Conservation (phyloP, 2,797 vertebrate species). For the Phrynocephalus guinanensis region DNA sequence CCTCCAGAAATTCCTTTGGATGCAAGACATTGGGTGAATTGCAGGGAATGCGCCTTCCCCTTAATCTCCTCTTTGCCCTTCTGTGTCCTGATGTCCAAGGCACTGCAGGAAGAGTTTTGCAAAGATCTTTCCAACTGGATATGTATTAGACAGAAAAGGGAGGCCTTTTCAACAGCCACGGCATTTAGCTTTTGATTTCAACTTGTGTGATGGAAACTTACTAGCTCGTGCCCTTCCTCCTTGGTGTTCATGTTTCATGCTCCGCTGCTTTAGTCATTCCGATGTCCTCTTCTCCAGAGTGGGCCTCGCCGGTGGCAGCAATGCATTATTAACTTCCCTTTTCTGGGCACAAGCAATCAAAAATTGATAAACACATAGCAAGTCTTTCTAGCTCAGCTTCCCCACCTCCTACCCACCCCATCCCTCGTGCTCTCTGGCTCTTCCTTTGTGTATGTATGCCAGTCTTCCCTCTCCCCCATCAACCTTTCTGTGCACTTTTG, state of each 20-base stretch:
- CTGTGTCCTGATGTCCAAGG: not conserved
- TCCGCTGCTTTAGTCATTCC: not conserved
- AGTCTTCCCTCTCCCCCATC: not conserved
- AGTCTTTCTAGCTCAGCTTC: conserved; percentile 45
- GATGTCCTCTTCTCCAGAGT: conserved; percentile 34
- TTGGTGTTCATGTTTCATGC: conserved; percentile 25
- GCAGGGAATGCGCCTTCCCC: too few species aligned
- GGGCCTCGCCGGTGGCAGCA: conserved; percentile 48
- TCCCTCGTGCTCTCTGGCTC: not conserved
- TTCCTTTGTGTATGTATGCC: not conserved
- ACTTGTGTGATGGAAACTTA: not conserved
- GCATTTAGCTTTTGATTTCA: not conserved
- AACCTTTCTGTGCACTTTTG: conserved; percentile 18
- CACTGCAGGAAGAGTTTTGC: accelerated
- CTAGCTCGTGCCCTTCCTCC: not conserved
- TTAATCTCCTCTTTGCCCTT: not conserved
- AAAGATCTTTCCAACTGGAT: not conserved
- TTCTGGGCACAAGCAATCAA: conserved; percentile 62
- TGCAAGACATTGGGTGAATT: too few species aligned
- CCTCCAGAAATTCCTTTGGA: too few species aligned
- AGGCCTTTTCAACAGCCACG: not conserved
- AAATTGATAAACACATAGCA: conserved; percentile 54
- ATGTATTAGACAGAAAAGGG: not conserved
- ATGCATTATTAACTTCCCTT: conserved; percentile 51
- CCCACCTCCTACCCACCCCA: not conserved